A percentile compares a stretch with the other conserved stretches of the same genome.
phyloP scores from a whole-genome alignment of 2,113 vertebrate genomes.

The Onychostoma macrolepis region DNA sequence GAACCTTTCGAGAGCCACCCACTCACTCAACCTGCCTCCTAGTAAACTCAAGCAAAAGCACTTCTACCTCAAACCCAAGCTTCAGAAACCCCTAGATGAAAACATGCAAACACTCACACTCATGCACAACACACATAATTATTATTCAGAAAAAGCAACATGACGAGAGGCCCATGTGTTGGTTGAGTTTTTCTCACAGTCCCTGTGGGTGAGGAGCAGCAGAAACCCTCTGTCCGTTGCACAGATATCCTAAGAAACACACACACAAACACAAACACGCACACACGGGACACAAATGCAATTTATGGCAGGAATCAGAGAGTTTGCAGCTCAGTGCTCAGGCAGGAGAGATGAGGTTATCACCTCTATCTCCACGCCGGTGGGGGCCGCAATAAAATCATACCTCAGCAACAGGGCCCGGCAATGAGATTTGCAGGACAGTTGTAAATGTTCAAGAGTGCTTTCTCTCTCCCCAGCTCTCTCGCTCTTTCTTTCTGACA shows the following conservation, averaged over 20 bases:
- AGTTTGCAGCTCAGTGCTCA: constrained; percentile 64
- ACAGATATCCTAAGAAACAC: constrained; percentile 17
- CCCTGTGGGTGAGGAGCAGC: background rate
- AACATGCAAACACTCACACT: background rate
- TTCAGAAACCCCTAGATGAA: background rate
- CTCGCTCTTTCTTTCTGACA: constrained; percentile 32
- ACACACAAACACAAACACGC: constrained; percentile 38
- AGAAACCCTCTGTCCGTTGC: constrained; percentile 19
- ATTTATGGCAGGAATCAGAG: constrained; percentile 62
- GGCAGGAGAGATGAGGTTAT: constrained; percentile 66
- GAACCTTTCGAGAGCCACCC: constrained; percentile 3
- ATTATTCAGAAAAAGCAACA: background rate
- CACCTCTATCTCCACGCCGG: constrained; percentile 66
- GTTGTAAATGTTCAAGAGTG: constrained; percentile 73
- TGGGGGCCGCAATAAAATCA: constrained; percentile 74
- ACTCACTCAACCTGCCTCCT: constrained; percentile 19
- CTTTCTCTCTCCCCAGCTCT: constrained; percentile 57
- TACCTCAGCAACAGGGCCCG: constrained; percentile 59
- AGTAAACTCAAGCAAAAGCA: background rate
- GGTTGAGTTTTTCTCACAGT: background rate
- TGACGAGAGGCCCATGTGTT: background rate
- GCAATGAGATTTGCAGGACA: constrained; percentile 69
- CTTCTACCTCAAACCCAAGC: constrained; percentile 2
- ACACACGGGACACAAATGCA: constrained; percentile 60
- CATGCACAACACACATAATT: background rate